phyloP scores from a whole-genome alignment of 1,140 invertebrate genomes.

The Gryon sp. region DNA sequence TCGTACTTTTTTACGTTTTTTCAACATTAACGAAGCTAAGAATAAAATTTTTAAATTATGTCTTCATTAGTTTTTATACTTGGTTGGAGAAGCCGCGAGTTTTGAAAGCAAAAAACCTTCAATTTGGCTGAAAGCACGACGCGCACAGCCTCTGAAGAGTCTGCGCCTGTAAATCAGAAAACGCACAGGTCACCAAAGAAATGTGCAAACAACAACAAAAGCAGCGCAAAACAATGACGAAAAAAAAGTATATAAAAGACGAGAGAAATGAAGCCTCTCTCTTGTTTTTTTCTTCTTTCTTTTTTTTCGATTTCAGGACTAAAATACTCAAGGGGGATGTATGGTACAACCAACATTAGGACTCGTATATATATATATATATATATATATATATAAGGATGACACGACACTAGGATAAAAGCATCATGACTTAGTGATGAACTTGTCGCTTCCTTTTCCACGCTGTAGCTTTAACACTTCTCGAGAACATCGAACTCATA shows the following conservation, averaged over 20 bases:
- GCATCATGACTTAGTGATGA: conserved; percentile 78
- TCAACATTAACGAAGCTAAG: no score
- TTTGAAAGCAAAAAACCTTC: conserved; percentile 6
- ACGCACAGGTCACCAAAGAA: conserved; percentile 29
- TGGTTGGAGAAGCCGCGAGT: neutral
- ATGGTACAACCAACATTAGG: conserved; percentile 33
- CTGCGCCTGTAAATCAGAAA: conserved; percentile 23
- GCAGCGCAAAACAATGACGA: conserved; percentile 25
- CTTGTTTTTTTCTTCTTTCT: conserved; percentile 1
- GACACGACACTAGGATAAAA: conserved; percentile 72
- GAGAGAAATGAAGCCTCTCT: conserved; percentile 42
- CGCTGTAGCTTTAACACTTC: conserved; percentile 58
- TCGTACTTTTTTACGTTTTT: no score
- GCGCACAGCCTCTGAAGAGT: conserved; percentile 9
- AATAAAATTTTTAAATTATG: conserved; percentile 12
- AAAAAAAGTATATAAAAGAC: conserved; percentile 17
- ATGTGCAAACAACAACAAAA: conserved; percentile 18
- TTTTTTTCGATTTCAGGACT: conserved; percentile 26
- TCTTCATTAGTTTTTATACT: conserved; percentile 8
- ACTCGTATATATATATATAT: no score
- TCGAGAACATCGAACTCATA: conserved; percentile 57
- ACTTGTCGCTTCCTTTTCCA: conserved; percentile 62
- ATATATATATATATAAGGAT: conserved; percentile 65
- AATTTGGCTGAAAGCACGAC: conserved; percentile 55
- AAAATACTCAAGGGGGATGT: conserved; percentile 55